These are phyloP conservation scores for Chionoecetes opilio DNA, from an alignment of 1,140 invertebrate genomes.

Conservation along the genomic window DNA sequence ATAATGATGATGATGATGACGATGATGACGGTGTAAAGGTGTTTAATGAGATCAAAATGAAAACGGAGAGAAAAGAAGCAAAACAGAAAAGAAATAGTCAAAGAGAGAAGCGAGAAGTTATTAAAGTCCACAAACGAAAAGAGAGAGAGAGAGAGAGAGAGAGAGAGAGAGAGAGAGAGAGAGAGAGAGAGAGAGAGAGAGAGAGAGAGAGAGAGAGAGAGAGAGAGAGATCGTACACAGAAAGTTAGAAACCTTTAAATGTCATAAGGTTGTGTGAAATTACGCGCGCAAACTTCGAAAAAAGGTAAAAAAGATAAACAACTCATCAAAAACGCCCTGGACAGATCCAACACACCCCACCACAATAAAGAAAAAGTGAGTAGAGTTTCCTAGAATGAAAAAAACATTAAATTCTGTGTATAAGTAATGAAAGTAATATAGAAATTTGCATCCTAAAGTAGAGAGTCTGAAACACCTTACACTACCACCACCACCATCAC, in stretches of 20 bases:
- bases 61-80: neutral
- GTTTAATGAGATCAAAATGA: neutral
- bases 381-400: neutral
- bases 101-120: neutral
- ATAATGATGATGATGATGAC: neutral
- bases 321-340: too few relatives aligned
- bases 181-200: neutral
- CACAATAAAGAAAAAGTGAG: too few relatives aligned
- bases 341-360: too few relatives aligned
- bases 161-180: neutral
- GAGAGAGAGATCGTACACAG: neutral
- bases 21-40: neutral
- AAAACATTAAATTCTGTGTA: neutral
- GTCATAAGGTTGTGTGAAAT: too few relatives aligned
- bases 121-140: neutral
- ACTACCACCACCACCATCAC: too few relatives aligned
- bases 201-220: neutral
- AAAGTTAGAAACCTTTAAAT: too few relatives aligned
- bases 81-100: neutral
- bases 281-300: neutral
- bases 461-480: neutral
- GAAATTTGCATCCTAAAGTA: neutral
- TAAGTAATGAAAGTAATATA: constrained; percentile 11
- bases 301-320: neutral
- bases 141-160: neutral